Percentiles rank a stretch among this genome's conserved stretches.
These are phyloP conservation scores for Petrocephalus sullivani DNA, from an alignment of 2,797 vertebrate species.

Conservation along the genomic window DNA sequence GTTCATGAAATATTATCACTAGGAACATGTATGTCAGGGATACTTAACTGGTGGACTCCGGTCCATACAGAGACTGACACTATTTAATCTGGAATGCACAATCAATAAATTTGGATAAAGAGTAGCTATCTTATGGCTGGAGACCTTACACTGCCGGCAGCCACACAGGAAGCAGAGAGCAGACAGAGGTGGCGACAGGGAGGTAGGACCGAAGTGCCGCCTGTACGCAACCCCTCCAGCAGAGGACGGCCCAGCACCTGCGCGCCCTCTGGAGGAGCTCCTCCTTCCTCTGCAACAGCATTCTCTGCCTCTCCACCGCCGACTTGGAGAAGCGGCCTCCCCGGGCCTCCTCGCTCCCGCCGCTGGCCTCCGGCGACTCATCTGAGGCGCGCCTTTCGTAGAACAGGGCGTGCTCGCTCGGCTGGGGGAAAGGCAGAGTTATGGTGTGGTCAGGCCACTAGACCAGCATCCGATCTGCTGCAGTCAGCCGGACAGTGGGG, in stretches of 20 bases:
- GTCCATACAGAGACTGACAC: background rate
- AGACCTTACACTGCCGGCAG: background rate
- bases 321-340: conserved; percentile 98
- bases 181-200: background rate
- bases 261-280: conserved; percentile 75
- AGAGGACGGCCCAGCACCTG: background rate
- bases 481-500: background rate
- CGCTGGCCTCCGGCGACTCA: conserved; percentile 61
- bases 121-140: background rate
- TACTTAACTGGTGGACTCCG: background rate
- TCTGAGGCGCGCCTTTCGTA: conserved; percentile 62
- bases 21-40: background rate
- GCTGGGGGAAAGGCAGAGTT: conserved; percentile 34
- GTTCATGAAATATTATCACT: background rate
- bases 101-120: background rate
- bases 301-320: conserved; percentile 89
- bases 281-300: conserved; percentile 90
- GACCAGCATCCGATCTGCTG: background rate
- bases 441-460: background rate
- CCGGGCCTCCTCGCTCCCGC: conserved; percentile 59
- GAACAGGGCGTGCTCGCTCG: conserved; percentile 66
- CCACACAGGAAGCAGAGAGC: background rate
- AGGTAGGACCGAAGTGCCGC: background rate
- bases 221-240: background rate
- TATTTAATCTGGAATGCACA: background rate